Conservation (phyloP, 2,888 invertebrate genomes). For the Heliconius hortense region DNA sequence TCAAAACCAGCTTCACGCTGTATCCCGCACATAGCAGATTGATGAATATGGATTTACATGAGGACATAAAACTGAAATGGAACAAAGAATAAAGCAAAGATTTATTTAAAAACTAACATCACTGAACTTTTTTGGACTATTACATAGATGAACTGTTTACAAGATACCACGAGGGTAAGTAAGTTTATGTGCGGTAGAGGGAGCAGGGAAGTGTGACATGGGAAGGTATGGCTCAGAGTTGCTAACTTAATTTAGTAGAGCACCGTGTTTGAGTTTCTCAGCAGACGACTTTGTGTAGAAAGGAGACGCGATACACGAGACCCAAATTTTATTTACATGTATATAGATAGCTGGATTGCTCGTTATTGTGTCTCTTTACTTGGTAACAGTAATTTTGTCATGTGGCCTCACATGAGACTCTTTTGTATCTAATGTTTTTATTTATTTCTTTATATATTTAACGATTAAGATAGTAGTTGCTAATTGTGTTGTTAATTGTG, state of each 20-base stretch:
- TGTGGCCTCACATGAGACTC: not conserved
- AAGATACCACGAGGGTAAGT: conserved; percentile 16
- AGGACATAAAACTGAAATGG: not conserved
- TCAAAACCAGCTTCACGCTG: too few relatives aligned
- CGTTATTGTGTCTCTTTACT: not conserved
- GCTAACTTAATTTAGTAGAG: conserved; percentile 79
- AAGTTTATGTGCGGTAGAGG: conserved; percentile 21
- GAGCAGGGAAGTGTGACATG: conserved; percentile 62
- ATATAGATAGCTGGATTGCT: not conserved
- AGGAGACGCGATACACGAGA: conserved; percentile 25
- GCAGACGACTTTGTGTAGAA: conserved; percentile 49
- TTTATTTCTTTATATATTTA: not conserved
- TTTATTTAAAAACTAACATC: not conserved
- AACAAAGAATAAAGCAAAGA: not conserved
- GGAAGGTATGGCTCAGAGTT: conserved; percentile 62
- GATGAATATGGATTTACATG: too few relatives aligned
- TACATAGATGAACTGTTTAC: conserved; percentile 5
- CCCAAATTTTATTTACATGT: conserved; percentile 20
- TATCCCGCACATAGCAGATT: too few relatives aligned
- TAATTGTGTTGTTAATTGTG: not conserved
- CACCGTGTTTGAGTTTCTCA: conserved; percentile 73
- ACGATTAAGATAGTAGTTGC: not conserved
- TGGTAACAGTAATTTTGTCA: not conserved
- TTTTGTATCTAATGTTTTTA: not conserved
- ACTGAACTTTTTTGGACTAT: not conserved